Percentiles rank a stretch among this genome's conserved stretches.
These are phyloP conservation scores for Tragopan temminckii DNA, from an alignment of 2,797 vertebrate genomes.

Conservation along the genomic window DNA sequence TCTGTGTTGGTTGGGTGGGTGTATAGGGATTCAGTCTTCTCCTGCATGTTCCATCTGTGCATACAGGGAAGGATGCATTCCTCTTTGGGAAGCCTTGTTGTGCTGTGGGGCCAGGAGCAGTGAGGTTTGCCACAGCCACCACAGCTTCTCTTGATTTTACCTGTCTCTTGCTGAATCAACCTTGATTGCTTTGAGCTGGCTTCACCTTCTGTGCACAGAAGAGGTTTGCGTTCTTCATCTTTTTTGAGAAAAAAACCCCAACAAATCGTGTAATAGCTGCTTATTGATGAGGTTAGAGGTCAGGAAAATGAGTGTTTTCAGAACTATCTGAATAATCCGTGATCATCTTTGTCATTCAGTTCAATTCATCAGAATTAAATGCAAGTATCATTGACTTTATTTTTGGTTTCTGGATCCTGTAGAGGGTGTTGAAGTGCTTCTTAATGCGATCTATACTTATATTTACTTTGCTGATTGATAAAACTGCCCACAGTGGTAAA, in stretches of 20 bases:
- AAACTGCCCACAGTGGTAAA: not conserved
- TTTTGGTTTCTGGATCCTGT: slow-evolving; percentile 17
- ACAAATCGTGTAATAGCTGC: not conserved
- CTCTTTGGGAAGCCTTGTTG: fast-evolving
- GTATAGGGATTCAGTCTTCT: fast-evolving
- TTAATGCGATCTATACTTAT: not conserved
- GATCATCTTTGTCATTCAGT: not conserved
- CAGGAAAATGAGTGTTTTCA: not conserved
- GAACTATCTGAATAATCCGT: not conserved
- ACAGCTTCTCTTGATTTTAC: not conserved
- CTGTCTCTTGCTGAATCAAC: not conserved
- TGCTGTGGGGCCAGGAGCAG: fast-evolving
- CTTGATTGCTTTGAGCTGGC: not conserved
- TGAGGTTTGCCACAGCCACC: not conserved
- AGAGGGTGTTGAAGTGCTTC: slow-evolving; percentile 57
- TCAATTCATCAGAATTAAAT: not conserved
- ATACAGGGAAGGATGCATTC: fast-evolving
- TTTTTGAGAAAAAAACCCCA: not conserved
- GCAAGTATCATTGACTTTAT: not conserved
- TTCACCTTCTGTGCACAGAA: fast-evolving
- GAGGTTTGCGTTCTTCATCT: not conserved
- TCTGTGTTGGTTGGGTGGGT: not conserved
- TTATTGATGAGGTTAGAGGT: not conserved
- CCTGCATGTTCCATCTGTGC: too few relatives aligned
- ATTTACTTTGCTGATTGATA: not conserved